These are phyloP conservation scores for Pectinophora gossypiella DNA, from an alignment of 1,140 invertebrate genomes.

Conservation along the genomic window DNA sequence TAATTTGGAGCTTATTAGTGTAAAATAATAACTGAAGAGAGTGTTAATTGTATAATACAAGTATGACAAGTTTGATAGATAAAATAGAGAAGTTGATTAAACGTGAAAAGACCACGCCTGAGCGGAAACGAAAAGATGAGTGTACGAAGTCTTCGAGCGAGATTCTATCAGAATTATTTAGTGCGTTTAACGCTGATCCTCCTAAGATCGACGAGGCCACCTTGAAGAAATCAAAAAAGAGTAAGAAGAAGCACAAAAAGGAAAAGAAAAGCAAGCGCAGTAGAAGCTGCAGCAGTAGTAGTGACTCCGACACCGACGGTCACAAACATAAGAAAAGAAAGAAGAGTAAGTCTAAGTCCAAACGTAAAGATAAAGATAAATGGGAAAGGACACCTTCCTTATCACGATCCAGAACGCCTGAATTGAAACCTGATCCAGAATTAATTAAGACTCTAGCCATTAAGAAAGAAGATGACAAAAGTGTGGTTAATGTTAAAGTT, in stretches of 20 bases:
- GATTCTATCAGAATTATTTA: slow-evolving; percentile 86
- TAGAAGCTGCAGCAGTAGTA: slow-evolving; percentile 37
- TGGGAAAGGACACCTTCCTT: slow-evolving; percentile 65
- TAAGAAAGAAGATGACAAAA: slow-evolving; percentile 77
- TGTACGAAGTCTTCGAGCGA: slow-evolving; percentile 83
- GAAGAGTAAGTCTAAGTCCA: slow-evolving; percentile 76
- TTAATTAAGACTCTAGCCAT: slow-evolving; percentile 51
- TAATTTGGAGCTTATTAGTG: no score
- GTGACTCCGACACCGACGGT: slow-evolving; percentile 45
- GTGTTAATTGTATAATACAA: no score
- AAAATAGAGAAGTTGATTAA: slow-evolving; percentile 64
- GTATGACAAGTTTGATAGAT: slow-evolving; percentile 61
- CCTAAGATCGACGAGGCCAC: slow-evolving; percentile 68
- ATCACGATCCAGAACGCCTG: slow-evolving; percentile 27
- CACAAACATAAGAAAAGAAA: slow-evolving; percentile 72
- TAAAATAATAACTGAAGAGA: no score
- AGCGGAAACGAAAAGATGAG: slow-evolving; percentile 61
- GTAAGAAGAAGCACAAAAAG: slow-evolving; percentile 66
- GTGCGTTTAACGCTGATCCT: slow-evolving; percentile 81
- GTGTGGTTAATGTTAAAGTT: slow-evolving; percentile 74
- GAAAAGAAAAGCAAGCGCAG: slow-evolving; percentile 62
- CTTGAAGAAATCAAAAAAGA: slow-evolving; percentile 52
- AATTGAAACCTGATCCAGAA: slow-evolving; percentile 68
- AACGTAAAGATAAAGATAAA: slow-evolving; percentile 74
- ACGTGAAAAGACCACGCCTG: slow-evolving; percentile 59